Evolutionary conservation across 2,888 invertebrate genomes (phyloP), one percentile per base, ranked within the genome.

Genomic region (Euclidia mi): DNA sequence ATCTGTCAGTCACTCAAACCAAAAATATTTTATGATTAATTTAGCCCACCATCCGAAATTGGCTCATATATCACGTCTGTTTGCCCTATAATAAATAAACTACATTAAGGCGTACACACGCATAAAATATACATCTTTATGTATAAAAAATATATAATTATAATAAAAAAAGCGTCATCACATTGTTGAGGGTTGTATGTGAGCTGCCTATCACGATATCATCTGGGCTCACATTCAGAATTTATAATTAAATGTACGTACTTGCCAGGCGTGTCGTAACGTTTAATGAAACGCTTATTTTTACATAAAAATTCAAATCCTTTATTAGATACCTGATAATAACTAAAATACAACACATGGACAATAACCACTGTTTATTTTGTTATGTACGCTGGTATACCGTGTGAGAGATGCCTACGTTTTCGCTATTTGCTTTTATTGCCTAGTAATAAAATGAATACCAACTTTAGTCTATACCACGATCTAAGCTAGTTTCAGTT

Each of bases 221-320:
- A 65, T 57, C 68, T 55, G 60, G 46, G 51, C 43, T 4, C 45
- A 55, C 68, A 64, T 68, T 67, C 53, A 52, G 65, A 69, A 65
- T 68, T 68, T 65, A 65, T 68, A 68, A 68, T 68, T 60, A 65
- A 65, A 68, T 57, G 56, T 50, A 55, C 60, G 53, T 57, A 57
- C 49, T 57, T 37, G 37, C 43, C 35, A 51, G 11, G 46, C 15
- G 44, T 48, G 55, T 51, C 49, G 10, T 55, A 65, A 55, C 53
- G 59, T 47, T 41, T 34, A 45, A 40, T 43, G 12, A 35, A 25
- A 25, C 3, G 0, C 1, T 25, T 2, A 25, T 25, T 25, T 20
- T 2, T 7, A 25, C 3, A 4, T 25, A 25, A 1, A 25, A 25
- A 20, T 1, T 1, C 2, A 6, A 6, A 25, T 3, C 7, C 0